A percentile compares a stretch with the other conserved stretches of the same genome.
phyloP scores from a whole-genome alignment of 1,140 invertebrate genomes.

The Geopemphigus sp. region DNA sequence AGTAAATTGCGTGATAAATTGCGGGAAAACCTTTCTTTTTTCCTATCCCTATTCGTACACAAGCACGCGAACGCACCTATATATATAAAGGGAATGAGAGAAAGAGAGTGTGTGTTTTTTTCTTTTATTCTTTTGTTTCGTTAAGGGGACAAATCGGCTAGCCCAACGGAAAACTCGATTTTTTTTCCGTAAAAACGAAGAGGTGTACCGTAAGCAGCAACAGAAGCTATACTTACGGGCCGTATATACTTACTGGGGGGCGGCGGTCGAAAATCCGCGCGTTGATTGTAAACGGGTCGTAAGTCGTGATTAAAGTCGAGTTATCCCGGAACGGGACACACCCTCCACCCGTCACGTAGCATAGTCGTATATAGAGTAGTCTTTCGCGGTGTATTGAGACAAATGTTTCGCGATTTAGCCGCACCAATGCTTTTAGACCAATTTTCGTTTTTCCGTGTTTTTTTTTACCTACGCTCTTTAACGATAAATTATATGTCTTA shows the following conservation, averaged over 20 bases:
- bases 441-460: too few relatives aligned
- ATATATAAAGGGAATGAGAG: too few relatives aligned
- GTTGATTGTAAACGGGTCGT: slow-evolving; percentile 47
- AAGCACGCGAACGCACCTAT: too few relatives aligned
- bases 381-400: slow-evolving; percentile 39
- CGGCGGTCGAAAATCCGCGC: slow-evolving; percentile 25
- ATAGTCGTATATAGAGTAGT: too few relatives aligned
- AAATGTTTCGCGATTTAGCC: slow-evolving; percentile 40
- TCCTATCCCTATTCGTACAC: neutral
- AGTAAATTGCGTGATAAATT: slow-evolving; percentile 48
- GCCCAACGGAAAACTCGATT: slow-evolving; percentile 29
- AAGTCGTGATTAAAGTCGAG: slow-evolving; percentile 50
- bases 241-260: neutral
- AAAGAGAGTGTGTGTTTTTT: neutral
- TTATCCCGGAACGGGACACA: slow-evolving; percentile 1
- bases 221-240: too few relatives aligned
- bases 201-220: too few relatives aligned
- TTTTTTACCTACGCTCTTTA: slow-evolving; percentile 28
- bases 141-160: slow-evolving; percentile 39
- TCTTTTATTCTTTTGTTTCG: slow-evolving; percentile 1
- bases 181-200: slow-evolving; percentile 39
- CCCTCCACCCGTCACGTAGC: neutral
- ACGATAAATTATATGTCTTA: slow-evolving; percentile 20
- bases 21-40: slow-evolving; percentile 30
- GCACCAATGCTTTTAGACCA: slow-evolving; percentile 29